A percentile compares a stretch with the other conserved stretches of the same genome.
These are phyloP conservation scores for Agrilus planipennis DNA, from an alignment of 1,140 invertebrate genomes.

Conservation along the genomic window DNA sequence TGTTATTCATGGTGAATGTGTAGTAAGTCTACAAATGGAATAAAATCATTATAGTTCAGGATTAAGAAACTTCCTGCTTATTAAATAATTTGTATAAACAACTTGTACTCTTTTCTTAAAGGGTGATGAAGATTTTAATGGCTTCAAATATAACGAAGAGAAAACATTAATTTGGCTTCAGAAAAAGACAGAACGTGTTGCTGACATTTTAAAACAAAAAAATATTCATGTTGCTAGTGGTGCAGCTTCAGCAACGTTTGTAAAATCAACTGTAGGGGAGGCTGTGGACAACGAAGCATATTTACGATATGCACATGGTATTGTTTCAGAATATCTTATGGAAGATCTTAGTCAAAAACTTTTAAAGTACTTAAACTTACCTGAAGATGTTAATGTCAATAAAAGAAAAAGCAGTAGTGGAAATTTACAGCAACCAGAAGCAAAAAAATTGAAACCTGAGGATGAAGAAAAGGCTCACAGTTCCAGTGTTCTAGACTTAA, in stretches of 20 bases:
- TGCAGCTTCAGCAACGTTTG: conserved; percentile 57
- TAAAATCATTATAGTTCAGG: no score
- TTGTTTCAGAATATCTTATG: conserved; percentile 55
- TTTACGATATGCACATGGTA: conserved; percentile 53
- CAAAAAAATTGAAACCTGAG: conserved; percentile 33
- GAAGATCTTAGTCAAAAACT: conserved; percentile 49
- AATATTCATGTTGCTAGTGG: conserved; percentile 54
- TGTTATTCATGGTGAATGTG: background rate
- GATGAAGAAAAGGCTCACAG: conserved; percentile 17
- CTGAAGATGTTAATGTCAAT: conserved; percentile 39
- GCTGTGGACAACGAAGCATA: conserved; percentile 42
- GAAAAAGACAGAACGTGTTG: conserved; percentile 50
- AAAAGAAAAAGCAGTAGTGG: conserved; percentile 42
- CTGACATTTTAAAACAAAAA: conserved; percentile 49
- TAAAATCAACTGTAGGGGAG: conserved; percentile 29
- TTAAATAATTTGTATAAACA: no score
- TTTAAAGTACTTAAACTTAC: conserved; percentile 46
- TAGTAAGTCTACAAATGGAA: no score
- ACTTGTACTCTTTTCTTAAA: conserved; percentile 16
- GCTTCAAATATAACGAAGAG: conserved; percentile 66
- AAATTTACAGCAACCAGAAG: conserved; percentile 16
- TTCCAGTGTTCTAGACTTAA: conserved; percentile 26
- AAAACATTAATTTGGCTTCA: conserved; percentile 62
- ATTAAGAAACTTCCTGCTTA: no score
- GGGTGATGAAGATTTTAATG: conserved; percentile 53